Evolutionary conservation across 2,113 vertebrate species (phyloP), one percentile per base, ranked within the genome.

Genomic region (Dunckerocampus dactyliophorus): DNA sequence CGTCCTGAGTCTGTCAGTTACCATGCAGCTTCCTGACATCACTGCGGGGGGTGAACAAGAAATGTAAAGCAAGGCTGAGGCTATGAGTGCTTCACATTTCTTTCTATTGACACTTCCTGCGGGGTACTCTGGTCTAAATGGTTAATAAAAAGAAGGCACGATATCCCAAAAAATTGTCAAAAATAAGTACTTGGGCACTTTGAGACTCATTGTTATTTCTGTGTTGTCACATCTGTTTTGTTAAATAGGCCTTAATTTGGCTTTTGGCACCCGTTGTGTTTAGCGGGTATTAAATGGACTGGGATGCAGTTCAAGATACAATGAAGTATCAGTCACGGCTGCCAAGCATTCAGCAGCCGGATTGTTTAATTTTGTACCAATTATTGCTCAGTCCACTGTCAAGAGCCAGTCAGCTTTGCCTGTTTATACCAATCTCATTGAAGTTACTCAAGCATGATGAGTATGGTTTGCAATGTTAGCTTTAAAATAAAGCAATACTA

Each of bases 1-100:
- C 76, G 54, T 76, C 69, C 71, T 79, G 63, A 76, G 61, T 66
- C 79, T 86, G 87, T 87, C 85, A 84, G 76, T 82, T 81, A 77
- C 77, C 81, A 76, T 83, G 67, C 72, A 43, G 68, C 62, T 74
- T 39, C 59, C 55, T 67, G 73, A 63, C 76, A 75, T 77, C 76
- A 58, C 71, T 34, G 76, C 19, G 56, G 70, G 80, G 74, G 68
- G 68, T 45, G 31, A 72, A 72, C 59, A 43, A 60, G 64, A 67
- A 58, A 56, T 6, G 66, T 39, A 70, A 75, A 60, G 51, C 54
- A 53, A 59, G 52, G 59, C 58, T 59, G 63, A 62, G 61, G 39
- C 48, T 67, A 54, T 60, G 42, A 6, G 13, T 71, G 50, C 67
- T 79, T 72, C 53, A 34, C 66, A 60, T 69, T 58, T 61, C 20